Percentiles rank a stretch among this genome's conserved stretches.
Evolutionary conservation across 2,113 vertebrate genomes (phyloP).

Genomic region (Formicarius rufipectus): DNA sequence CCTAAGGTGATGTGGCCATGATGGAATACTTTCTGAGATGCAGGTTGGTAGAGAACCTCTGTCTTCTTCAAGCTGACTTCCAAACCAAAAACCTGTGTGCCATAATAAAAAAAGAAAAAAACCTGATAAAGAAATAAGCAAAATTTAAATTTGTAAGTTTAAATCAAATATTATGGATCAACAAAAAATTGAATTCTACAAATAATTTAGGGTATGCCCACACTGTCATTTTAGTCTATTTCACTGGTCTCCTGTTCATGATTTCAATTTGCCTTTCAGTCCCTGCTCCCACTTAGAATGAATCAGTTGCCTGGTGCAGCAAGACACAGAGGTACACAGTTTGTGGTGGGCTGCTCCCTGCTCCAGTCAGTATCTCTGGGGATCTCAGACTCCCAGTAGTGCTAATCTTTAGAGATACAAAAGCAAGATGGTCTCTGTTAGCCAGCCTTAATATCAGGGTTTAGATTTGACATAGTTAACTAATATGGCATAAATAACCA

Average conservation of each 20-base stretch:
- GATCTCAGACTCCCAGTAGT: not conserved
- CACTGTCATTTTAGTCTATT: not conserved
- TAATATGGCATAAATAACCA: not conserved
- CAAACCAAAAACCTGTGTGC: too few relatives aligned
- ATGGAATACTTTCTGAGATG: too few relatives aligned
- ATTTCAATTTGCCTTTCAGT: not conserved
- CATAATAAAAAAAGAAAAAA: not conserved
- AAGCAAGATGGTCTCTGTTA: not conserved
- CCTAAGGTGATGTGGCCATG: too few relatives aligned
- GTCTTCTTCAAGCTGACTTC: too few relatives aligned
- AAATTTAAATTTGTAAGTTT: not conserved
- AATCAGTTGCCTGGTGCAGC: not conserved
- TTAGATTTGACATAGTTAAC: not conserved
- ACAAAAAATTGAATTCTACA: not conserved
- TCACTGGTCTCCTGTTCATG: not conserved
- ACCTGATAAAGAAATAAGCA: not conserved
- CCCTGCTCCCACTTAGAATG: not conserved
- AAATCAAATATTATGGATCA: not conserved
- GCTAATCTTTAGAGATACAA: not conserved
- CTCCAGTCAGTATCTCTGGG: not conserved
- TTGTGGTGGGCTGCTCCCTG: not conserved
- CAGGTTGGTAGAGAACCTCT: too few relatives aligned
- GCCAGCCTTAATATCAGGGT: not conserved
- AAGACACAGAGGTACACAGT: not conserved
- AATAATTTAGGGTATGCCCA: not conserved